These are phyloP conservation scores for Oreonectes daqikongensis DNA, from an alignment of 2,797 vertebrate genomes.

Conservation along the genomic window DNA sequence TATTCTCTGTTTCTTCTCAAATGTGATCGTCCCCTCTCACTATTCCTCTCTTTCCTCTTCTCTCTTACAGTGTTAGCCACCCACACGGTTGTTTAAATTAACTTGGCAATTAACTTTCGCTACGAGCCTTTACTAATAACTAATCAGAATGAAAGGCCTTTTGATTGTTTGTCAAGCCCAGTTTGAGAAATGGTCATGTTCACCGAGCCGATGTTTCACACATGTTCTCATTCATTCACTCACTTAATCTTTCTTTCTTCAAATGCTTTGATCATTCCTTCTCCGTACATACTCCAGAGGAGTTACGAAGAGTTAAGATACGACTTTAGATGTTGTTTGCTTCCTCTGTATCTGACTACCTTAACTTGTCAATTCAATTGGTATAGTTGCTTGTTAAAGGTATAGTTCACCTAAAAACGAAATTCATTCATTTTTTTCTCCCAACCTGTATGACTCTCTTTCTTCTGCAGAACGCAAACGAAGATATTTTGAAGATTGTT, in stretches of 20 bases:
- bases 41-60: constrained; percentile 18
- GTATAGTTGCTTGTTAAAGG: neutral
- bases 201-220: constrained; percentile 58
- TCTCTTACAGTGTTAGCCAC: constrained; percentile 59
- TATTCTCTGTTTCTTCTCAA: constrained; percentile 52
- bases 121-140: constrained; percentile 59
- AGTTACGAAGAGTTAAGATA: neutral
- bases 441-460: too few relatives aligned
- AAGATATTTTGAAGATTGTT: too few relatives aligned
- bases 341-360: neutral
- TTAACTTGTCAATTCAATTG: neutral
- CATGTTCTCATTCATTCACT: constrained; percentile 56
- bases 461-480: too few relatives aligned
- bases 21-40: constrained; percentile 50
- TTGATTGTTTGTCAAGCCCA: constrained; percentile 60
- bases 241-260: constrained; percentile 30
- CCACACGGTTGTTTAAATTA: constrained; percentile 64
- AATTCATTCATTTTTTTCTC: too few relatives aligned
- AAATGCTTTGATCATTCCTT: constrained; percentile 30
- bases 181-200: constrained; percentile 55
- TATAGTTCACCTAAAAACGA: too few relatives aligned
- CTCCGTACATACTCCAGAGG: neutral
- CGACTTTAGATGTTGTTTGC: neutral
- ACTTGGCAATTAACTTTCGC: constrained; percentile 57
- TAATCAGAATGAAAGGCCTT: constrained; percentile 58